These are phyloP conservation scores for Parnassius glacialis DNA, from an alignment of 2,888 invertebrate genomes.

Conservation along the genomic window DNA sequence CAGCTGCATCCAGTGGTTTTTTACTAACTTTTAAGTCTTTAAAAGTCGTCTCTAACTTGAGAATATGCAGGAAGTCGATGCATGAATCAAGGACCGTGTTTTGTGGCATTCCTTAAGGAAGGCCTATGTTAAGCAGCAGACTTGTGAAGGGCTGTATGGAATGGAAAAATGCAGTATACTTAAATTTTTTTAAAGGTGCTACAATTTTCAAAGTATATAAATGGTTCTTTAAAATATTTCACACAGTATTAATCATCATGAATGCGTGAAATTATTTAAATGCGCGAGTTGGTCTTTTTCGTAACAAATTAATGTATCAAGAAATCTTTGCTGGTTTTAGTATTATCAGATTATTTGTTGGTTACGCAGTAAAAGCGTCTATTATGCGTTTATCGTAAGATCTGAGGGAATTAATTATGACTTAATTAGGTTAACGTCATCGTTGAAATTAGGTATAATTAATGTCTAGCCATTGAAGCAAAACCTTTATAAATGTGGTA, in stretches of 20 bases:
- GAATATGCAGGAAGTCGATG: no score
- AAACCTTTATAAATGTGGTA: background rate
- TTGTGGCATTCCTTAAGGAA: no score
- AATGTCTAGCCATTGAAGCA: slow-evolving; percentile 11
- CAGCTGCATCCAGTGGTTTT: no score
- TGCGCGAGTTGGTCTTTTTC: slow-evolving; percentile 7
- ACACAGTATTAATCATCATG: background rate
- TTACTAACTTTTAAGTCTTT: no score
- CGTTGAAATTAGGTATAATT: slow-evolving; percentile 13
- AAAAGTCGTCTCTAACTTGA: no score
- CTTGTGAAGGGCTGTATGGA: no score
- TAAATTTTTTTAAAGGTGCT: no score
- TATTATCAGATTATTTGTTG: slow-evolving; percentile 13
- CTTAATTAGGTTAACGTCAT: slow-evolving; percentile 11
- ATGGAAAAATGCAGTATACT: no score
- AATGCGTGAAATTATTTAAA: slow-evolving; percentile 9
- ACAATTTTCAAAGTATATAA: background rate
- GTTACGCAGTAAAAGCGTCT: slow-evolving; percentile 10
- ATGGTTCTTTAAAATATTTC: background rate
- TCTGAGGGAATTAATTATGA: slow-evolving; percentile 21
- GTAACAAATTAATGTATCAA: slow-evolving; percentile 8
- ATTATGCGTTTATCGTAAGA: slow-evolving; percentile 17
- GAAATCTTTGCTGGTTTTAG: slow-evolving; percentile 8
- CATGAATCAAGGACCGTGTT: no score
- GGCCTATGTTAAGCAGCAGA: no score